Percentiles rank a stretch among this genome's conserved stretches.
phyloP scores from a whole-genome alignment of 23 tunicate genomes.

The Botrylloides violaceus region DNA sequence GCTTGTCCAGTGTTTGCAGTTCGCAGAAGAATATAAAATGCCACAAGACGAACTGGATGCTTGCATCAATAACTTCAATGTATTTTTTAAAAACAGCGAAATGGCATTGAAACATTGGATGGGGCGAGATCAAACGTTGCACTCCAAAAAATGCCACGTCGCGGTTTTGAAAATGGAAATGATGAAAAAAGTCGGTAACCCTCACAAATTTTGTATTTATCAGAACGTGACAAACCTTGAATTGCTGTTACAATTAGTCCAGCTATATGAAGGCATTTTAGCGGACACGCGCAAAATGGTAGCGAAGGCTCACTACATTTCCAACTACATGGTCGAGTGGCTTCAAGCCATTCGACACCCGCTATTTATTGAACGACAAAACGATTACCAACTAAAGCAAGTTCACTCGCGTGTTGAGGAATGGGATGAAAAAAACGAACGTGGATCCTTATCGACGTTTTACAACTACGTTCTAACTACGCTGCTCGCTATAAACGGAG shows the following conservation, averaged over 20 bases:
- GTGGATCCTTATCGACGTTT: conserved; percentile 40
- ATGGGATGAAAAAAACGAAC: conserved; percentile 40
- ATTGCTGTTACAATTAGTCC: conserved; percentile 17
- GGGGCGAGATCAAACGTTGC: conserved; percentile 6
- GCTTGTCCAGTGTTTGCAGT: conserved; percentile 24
- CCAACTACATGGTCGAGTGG: conserved; percentile 48
- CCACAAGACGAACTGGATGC: conserved; percentile 15
- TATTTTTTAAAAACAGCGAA: conserved; percentile 23
- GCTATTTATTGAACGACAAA: not conserved
- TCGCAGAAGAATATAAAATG: conserved; percentile 11
- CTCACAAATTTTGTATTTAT: not conserved
- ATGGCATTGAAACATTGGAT: conserved; percentile 16
- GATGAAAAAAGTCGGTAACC: conserved; percentile 9
- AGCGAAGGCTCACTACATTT: not conserved
- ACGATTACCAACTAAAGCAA: conserved; percentile 5
- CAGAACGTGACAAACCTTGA: conserved; percentile 10
- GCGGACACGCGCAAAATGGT: not conserved
- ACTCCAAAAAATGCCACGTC: conserved; percentile 21
- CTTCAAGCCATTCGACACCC: conserved; percentile 53
- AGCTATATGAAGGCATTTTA: conserved; percentile 7
- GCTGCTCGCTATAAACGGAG: conserved; percentile 27
- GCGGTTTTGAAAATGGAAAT: conserved; percentile 16
- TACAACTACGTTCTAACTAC: conserved; percentile 34
- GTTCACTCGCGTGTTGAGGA: conserved; percentile 26
- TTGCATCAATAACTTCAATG: conserved; percentile 28